Base-by-base conservation (phyloP, 2,888 invertebrate genomes). In the Catotricha subobsoleta region DNA sequence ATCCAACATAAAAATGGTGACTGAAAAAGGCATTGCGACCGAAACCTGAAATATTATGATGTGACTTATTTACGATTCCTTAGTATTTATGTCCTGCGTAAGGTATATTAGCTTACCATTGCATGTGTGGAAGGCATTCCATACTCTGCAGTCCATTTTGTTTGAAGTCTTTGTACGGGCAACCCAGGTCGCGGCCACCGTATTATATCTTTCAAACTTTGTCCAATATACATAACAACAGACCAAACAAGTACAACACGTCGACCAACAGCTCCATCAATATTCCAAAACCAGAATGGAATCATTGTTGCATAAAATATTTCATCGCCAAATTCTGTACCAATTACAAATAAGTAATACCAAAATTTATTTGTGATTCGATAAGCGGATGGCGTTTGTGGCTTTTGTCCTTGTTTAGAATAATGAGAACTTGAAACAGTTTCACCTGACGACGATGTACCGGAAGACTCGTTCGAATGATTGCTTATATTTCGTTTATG, bases 111-210 rank as follows among this genome's bases (percentile, higher is more conserved):
- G n/a, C 28, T 3, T n/a, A 87, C 82, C 83, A 90, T 87, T 7
- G 90, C 88, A 62, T 91, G 91, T 1, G 91, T 91, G 12, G 90
- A 91, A 2, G 92, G 91, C 86, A 92, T 88, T 12, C 91, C 91
- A 65, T 88, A 91, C 57, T 92, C 92, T 49, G 83, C 64, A 2
- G 81, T 78, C 83, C 90, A 92, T 64, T 88, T 84, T 35, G 73
- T 72, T 57, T 91, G 90, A 33, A 92, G 60, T 50, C 82, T 74
- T 45, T 80, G 70, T 0, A 83, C 88, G 1, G 91, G 90, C 40
- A 80, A 82, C 0, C 79, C 72, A 0, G 92, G 91, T 46, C 92
- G 69, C 2, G 88, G 86, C 83, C 83, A 83, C 46, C 77, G 66
- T 43, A 92, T 71, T 45, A 91, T 68, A 55, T 92, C 91, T 67